Evolutionary conservation across 1,140 invertebrate genomes (phyloP), one percentile per base, ranked within the genome.

Genomic region (Lamellibrachia luymesi): DNA sequence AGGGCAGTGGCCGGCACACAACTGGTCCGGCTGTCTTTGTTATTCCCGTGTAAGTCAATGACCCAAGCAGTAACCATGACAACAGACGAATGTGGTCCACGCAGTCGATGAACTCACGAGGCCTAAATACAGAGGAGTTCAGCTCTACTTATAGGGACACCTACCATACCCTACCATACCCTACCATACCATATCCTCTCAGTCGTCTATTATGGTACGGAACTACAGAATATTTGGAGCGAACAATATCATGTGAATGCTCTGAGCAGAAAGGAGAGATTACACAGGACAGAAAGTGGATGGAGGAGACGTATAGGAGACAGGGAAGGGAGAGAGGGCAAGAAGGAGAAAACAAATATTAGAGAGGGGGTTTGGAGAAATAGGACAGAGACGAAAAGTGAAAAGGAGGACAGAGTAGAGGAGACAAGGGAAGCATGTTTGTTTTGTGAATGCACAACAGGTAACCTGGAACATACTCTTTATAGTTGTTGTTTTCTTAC

Each of bases 41-140:
- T 94, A 98, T 96, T n/a, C 98, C 97, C 89, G 97, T 98, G 95
- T 99, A 98, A 8, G 98, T 98, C 49, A 99, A 97, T 38, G 99
- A 98, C 22, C 99, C 99, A 94, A 99, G 97, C 94, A 99, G 96
- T 90, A 99, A 96, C 99, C 99, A 99, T 0, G 98, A 99, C 27
- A 99, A 96, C 49, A 99, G 96, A 27, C 99, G 97, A 94, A 99
- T 98, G 95, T 99, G 99, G 49, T 98, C 97, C 80, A 99, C 98
- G 95, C 98, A 99, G 95, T 99, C 99, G 0, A 98, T 97, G 95
- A 99, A 99, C 96, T 99, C 99, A 94, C 98, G 98, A 8, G 98
- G 98, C 49, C 98, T 98, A 95, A 80, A 80, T 22, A 80, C 2
- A 80, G 17, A 80, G 64, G 17, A 56, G 13, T 38, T 38, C 52